phyloP scores from a whole-genome alignment of 1,140 invertebrate genomes.

The Antheraea mylitta region DNA sequence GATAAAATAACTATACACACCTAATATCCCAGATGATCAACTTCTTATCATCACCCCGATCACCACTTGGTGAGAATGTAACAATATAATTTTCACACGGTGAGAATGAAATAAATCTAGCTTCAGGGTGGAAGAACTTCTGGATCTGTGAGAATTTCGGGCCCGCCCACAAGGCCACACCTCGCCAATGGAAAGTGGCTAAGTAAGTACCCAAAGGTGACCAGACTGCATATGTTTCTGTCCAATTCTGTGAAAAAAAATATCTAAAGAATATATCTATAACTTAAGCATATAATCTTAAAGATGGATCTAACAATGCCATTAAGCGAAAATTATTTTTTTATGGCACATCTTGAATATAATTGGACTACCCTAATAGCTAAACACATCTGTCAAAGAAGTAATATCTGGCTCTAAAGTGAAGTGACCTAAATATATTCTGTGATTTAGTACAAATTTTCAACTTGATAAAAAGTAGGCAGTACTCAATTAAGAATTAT shows the following conservation, averaged over 20 bases:
- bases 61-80: constrained; percentile 90
- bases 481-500: no score
- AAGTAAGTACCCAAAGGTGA: constrained; percentile 98
- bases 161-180: constrained; percentile 98
- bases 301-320: no score
- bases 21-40: constrained; percentile 97
- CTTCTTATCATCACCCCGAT: constrained; percentile 84
- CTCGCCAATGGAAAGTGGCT: constrained; percentile 96
- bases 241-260: constrained; percentile 87
- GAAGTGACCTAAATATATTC: no score
- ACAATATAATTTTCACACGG: constrained; percentile 98
- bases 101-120: constrained; percentile 98
- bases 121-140: constrained; percentile 93
- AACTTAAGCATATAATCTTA: neutral
- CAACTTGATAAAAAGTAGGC: no score
- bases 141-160: constrained; percentile 95
- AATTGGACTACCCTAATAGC: no score
- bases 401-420: no score
- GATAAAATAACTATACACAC: constrained; percentile 41
- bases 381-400: no score
- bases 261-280: neutral
- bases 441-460: no score
- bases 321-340: no score
- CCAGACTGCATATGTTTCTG: constrained; percentile 97
- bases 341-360: no score